These are phyloP conservation scores for Perizoma affinitatum DNA, from an alignment of 2,888 invertebrate species.

Conservation along the genomic window DNA sequence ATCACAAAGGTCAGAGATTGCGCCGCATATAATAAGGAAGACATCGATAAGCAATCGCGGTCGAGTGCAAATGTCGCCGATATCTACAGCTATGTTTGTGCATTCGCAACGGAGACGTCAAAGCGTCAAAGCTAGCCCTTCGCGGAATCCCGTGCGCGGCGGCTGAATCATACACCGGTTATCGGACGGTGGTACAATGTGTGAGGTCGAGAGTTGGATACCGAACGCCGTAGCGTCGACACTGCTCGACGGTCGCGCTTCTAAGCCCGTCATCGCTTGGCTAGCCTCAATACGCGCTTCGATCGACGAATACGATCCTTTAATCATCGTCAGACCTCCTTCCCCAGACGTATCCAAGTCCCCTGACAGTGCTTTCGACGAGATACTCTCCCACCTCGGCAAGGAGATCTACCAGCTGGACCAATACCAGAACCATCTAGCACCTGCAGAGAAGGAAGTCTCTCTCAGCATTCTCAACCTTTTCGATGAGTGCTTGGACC, in stretches of 20 bases:
- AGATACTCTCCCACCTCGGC: slow-evolving; percentile 76
- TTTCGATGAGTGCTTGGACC: slow-evolving; percentile 76
- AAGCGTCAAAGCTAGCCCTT: slow-evolving; percentile 56
- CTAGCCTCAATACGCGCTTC: slow-evolving; percentile 65
- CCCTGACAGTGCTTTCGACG: slow-evolving; percentile 74
- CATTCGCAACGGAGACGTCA: slow-evolving; percentile 54
- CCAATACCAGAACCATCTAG: slow-evolving; percentile 69
- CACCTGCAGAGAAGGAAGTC: slow-evolving; percentile 61
- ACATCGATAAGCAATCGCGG: slow-evolving; percentile 73
- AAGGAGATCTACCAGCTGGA: slow-evolving; percentile 78
- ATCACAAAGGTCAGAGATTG: slow-evolving; percentile 64
- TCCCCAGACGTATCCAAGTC: slow-evolving; percentile 48
- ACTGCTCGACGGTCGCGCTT: slow-evolving; percentile 66
- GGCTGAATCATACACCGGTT: slow-evolving; percentile 80
- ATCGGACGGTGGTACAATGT: slow-evolving; percentile 68
- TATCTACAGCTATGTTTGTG: slow-evolving; percentile 15
- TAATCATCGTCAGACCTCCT: slow-evolving; percentile 57
- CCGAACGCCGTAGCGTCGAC: slow-evolving; percentile 77
- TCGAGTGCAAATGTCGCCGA: slow-evolving; percentile 77
- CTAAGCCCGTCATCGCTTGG: slow-evolving; percentile 74
- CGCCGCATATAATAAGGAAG: slow-evolving; percentile 64
- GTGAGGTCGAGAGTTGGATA: slow-evolving; percentile 79
- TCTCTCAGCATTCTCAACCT: slow-evolving; percentile 76
- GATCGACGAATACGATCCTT: slow-evolving; percentile 77
- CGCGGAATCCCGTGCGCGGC: slow-evolving; percentile 68